phyloP scores from a whole-genome alignment of 30 jellyfish, hydroid and myxozoan genomes.

The Nemopilema nomurai region DNA sequence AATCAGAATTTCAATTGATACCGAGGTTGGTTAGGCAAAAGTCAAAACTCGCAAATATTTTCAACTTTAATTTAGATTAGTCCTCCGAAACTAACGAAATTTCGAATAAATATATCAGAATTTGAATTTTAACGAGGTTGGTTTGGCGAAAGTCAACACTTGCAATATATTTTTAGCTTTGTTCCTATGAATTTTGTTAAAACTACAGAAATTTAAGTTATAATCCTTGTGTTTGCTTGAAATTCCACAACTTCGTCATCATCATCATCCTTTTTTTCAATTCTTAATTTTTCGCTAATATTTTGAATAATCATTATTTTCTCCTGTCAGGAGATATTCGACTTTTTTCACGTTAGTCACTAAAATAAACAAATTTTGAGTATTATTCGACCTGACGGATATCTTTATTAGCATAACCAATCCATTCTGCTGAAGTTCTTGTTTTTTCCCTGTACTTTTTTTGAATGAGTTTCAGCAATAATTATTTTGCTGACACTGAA shows the following conservation, averaged over 20 bases:
- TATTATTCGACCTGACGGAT: conserved; percentile 29
- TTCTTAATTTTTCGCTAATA: too few species aligned
- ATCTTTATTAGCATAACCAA: conserved; percentile 9
- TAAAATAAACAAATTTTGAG: conserved; percentile 28
- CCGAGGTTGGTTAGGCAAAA: too few species aligned
- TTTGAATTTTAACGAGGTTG: too few species aligned
- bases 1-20: too few species aligned
- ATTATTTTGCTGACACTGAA: too few species aligned
- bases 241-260: neutral
- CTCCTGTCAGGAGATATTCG: conserved; percentile 38
- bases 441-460: neutral
- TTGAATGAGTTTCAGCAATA: neutral
- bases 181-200: neutral
- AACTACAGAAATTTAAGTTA: neutral
- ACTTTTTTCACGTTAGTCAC: conserved; percentile 44
- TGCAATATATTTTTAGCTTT: too few species aligned
- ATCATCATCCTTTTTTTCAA: neutral
- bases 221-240: too few species aligned
- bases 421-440: neutral
- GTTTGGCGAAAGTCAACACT: too few species aligned
- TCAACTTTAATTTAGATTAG: too few species aligned
- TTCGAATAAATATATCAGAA: too few species aligned
- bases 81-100: too few species aligned
- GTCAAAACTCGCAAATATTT: too few species aligned
- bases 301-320: conserved; percentile 8